These are phyloP conservation scores for Aphelenchoides avenae DNA, from an alignment of 1,140 invertebrate genomes.

Conservation along the genomic window DNA sequence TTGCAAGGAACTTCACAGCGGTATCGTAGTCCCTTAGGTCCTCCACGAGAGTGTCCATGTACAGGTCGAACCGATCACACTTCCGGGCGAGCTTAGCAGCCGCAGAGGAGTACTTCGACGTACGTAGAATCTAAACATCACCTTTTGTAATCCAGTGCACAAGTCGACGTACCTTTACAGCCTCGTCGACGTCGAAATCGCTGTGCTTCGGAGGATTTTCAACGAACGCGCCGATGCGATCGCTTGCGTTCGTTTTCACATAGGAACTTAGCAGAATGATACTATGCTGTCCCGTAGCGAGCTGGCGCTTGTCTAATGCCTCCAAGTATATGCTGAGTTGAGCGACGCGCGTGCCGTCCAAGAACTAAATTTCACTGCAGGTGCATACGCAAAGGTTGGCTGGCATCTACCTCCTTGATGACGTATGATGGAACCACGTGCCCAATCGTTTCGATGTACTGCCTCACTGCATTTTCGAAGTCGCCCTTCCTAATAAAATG, in stretches of 20 bases:
- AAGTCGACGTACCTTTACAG: constrained; percentile 40
- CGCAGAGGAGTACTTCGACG: constrained; percentile 29
- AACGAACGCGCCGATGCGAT: constrained; percentile 46
- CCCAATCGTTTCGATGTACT: constrained; percentile 56
- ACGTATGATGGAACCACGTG: constrained; percentile 55
- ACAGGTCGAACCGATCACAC: constrained; percentile 21
- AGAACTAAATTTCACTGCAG: constrained; percentile 35
- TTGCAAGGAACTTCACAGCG: constrained; percentile 41
- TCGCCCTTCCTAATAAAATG: constrained; percentile 54
- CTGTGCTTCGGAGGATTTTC: constrained; percentile 22
- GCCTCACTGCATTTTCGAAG: constrained; percentile 51
- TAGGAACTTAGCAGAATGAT: constrained; percentile 51
- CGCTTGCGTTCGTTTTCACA: constrained; percentile 35
- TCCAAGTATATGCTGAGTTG: constrained; percentile 54
- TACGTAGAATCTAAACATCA: constrained; percentile 43
- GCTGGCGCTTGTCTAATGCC: constrained; percentile 38
- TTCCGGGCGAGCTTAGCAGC: constrained; percentile 38
- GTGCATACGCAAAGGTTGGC: constrained; percentile 1
- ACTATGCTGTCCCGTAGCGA: constrained; percentile 47
- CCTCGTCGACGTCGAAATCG: constrained; percentile 36
- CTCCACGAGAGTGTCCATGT: constrained; percentile 43
- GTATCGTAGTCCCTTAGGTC: constrained; percentile 38
- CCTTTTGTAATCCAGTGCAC: neutral
- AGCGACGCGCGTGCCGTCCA: constrained; percentile 43
- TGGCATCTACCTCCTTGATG: constrained; percentile 45